phyloP scores from a whole-genome alignment of 2,888 invertebrate genomes.

The Rhaphigaster nebulosa region DNA sequence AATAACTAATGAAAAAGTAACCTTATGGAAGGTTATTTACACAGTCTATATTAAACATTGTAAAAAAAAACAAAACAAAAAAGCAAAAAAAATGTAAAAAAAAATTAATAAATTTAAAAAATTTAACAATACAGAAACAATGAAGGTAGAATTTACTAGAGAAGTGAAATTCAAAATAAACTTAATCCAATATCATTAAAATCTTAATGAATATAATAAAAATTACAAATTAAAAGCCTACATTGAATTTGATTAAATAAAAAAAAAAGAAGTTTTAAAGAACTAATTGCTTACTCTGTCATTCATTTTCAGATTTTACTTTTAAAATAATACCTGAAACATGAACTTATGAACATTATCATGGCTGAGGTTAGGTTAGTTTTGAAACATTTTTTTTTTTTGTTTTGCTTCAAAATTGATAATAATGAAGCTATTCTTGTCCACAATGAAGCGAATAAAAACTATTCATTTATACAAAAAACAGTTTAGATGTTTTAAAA shows the following conservation, averaged over 20 bases:
- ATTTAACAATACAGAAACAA: neutral
- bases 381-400: neutral
- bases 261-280: neutral
- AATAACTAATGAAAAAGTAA: neutral
- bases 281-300: constrained; percentile 41
- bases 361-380: neutral
- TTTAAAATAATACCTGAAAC: constrained; percentile 49
- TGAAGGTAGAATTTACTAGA: neutral
- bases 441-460: neutral
- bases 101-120: neutral
- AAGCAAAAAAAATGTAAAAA: neutral
- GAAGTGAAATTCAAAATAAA: neutral
- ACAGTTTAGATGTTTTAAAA: constrained; percentile 5
- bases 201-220: neutral
- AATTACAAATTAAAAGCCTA: neutral
- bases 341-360: neutral
- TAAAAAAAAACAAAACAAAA: neutral
- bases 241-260: neutral
- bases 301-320: constrained; percentile 40
- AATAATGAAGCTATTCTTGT: constrained; percentile 38
- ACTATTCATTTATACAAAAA: neutral
- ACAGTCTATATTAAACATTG: neutral
- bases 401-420: neutral
- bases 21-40: neutral
- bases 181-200: neutral